A percentile compares a stretch with the other conserved stretches of the same genome.
These are phyloP conservation scores for Apis laboriosa DNA, from an alignment of 1,140 invertebrate genomes.

Conservation along the genomic window DNA sequence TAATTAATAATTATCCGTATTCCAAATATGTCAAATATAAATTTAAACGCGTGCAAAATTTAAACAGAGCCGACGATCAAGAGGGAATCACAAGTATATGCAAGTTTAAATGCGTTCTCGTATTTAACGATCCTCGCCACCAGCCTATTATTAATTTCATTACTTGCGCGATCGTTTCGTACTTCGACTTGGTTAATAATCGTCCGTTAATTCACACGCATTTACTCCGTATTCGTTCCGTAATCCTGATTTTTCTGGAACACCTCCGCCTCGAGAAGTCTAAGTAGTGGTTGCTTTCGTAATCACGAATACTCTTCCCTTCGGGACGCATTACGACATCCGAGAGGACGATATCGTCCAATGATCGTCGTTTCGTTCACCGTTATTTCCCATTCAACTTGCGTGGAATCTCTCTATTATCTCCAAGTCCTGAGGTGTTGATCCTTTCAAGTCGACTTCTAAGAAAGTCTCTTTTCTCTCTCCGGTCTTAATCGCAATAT, in stretches of 20 bases:
- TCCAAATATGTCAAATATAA: no score
- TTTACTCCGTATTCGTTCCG: slow-evolving; percentile 4
- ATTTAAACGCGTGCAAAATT: no score
- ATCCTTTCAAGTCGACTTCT: neutral
- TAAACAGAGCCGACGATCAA: no score
- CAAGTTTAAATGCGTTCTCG: no score
- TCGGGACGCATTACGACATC: slow-evolving; percentile 29
- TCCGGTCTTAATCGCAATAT: no score
- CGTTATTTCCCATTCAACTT: slow-evolving; percentile 29
- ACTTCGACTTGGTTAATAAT: neutral
- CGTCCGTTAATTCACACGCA: slow-evolving; percentile 41
- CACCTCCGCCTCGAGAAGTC: slow-evolving; percentile 30
- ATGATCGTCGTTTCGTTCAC: slow-evolving; percentile 15
- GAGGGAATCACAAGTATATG: no score
- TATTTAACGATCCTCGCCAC: no score
- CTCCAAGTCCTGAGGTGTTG: neutral
- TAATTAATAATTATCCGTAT: no score
- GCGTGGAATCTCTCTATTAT: neutral
- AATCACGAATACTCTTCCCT: slow-evolving; percentile 54
- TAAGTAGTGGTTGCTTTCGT: slow-evolving; percentile 48
- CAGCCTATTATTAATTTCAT: no score
- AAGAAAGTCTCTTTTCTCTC: no score
- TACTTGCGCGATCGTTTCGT: no score
- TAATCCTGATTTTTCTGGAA: slow-evolving; percentile 19
- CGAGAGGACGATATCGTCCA: slow-evolving; percentile 50